These are phyloP conservation scores for Alcedo atthis DNA, from an alignment of 2,797 vertebrate species.

Conservation along the genomic window DNA sequence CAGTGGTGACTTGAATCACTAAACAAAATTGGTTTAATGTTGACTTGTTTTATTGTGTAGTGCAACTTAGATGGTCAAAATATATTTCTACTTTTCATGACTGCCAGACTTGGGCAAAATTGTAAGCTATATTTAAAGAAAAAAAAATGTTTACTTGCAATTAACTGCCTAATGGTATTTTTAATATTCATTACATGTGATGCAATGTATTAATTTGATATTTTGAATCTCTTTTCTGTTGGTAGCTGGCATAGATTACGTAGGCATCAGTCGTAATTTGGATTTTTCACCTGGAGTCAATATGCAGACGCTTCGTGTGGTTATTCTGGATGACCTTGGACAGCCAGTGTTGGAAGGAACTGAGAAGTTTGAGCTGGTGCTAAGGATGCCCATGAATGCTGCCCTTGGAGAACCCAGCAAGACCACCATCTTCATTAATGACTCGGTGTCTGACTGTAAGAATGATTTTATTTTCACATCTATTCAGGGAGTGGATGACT, in stretches of 20 bases:
- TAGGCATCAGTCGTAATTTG: slow-evolving; percentile 92
- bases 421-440: slow-evolving; percentile 87
- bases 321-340: slow-evolving; percentile 92
- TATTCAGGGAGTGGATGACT: neutral
- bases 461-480: neutral
- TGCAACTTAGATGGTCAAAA: neutral
- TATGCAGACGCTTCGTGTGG: slow-evolving; percentile 88
- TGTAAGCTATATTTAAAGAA: neutral
- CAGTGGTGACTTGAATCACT: neutral
- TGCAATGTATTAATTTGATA: neutral
- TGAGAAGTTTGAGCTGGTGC: slow-evolving; percentile 90
- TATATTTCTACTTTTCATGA: neutral
- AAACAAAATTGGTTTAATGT: neutral
- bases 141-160: neutral
- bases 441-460: slow-evolving; percentile 92
- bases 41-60: neutral
- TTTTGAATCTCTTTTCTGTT: neutral
- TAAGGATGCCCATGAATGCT: slow-evolving; percentile 91
- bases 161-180: neutral
- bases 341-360: slow-evolving; percentile 89
- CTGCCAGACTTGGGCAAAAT: neutral
- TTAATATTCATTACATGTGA: neutral
- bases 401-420: slow-evolving; percentile 90
- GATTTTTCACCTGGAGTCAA: slow-evolving; percentile 92
- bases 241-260: slow-evolving; percentile 92